Evolutionary conservation across 1,140 invertebrate species (phyloP), one percentile per base, ranked within the genome.

Genomic region (Aphelinus certus): DNA sequence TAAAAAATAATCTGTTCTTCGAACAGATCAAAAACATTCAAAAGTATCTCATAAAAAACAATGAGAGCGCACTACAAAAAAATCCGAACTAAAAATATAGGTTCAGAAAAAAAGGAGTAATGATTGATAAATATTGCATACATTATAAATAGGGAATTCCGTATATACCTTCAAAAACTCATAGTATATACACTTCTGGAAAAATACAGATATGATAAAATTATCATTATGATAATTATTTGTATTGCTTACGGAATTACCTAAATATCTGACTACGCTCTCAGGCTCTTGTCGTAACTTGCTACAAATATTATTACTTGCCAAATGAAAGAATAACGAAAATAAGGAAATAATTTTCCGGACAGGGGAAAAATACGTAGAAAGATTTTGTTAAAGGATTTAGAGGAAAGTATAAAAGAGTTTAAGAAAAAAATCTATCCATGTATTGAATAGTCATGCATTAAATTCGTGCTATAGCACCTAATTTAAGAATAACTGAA

Each of bases 171-270:
- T 76, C 65, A 76, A 76, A 76, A 73, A 73, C 69, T 10, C 26
- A 3, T 76, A 62, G 70, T 68, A 76, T 76, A 76, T 68, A 76
- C 55, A 62, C 1, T n/a, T 43, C 7, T 56, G 26, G 46, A 69
- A 26, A 26, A 26, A 26, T 26, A 26, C 26, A 26, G 26, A 26
- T 26, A 26, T 0, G 26, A 26, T 26, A 26, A 26, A 26, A 26
- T 26, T 26, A 26, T 53, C n/a, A 60, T 60, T 7, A 55, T 42
- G 49, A 58, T 51, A 60, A 55, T 67, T 3, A 55, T 43, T 66
- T 53, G 53, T 42, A 58, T 61, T 49, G 5, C 61, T 69, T 76
- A 77, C 71, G 76, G 71, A 73, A 77, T 80, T 80, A 80, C 79
- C 79, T 80, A 80, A 73, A 67, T 74, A 49, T 76, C 58, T 62